These are phyloP conservation scores for Limnothrissa miodon DNA, from an alignment of 2,113 vertebrate species.

Conservation along the genomic window DNA sequence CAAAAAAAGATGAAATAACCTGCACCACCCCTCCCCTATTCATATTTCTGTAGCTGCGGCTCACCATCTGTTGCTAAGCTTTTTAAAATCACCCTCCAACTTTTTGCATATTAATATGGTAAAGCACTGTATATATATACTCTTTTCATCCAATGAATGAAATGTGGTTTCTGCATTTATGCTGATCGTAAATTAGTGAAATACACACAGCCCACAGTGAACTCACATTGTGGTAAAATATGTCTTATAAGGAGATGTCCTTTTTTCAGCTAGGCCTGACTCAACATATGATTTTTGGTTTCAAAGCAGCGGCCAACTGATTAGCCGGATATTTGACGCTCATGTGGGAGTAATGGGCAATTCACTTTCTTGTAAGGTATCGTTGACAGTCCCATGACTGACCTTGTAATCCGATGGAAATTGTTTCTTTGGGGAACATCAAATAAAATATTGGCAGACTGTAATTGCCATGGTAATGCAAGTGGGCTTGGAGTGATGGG, in stretches of 20 bases:
- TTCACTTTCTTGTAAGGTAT: not conserved
- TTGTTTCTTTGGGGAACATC: not conserved
- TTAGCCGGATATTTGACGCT: not conserved
- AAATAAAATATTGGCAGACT: not conserved
- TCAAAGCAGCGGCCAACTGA: not conserved
- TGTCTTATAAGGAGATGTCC: too few relatives aligned
- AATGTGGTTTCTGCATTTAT: too few relatives aligned
- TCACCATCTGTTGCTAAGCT: conserved; percentile 10
- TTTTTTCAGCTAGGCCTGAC: too few relatives aligned
- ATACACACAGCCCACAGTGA: too few relatives aligned
- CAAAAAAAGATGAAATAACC: conserved; percentile 45
- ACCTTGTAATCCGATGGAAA: conserved; percentile 9
- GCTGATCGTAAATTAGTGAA: too few relatives aligned
- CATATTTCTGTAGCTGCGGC: conserved; percentile 20
- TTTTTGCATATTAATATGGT: too few relatives aligned
- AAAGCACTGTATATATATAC: too few relatives aligned
- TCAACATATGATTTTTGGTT: not conserved
- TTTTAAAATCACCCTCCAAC: not conserved
- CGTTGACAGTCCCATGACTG: not conserved
- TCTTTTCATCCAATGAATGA: too few relatives aligned
- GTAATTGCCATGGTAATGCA: conserved; percentile 9
- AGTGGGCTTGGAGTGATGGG: not conserved
- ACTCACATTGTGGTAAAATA: too few relatives aligned
- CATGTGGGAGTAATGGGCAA: not conserved
- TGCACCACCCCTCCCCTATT: not conserved